Base-by-base conservation (phyloP, 2,888 invertebrate species). In the Dendrolimus houi region DNA sequence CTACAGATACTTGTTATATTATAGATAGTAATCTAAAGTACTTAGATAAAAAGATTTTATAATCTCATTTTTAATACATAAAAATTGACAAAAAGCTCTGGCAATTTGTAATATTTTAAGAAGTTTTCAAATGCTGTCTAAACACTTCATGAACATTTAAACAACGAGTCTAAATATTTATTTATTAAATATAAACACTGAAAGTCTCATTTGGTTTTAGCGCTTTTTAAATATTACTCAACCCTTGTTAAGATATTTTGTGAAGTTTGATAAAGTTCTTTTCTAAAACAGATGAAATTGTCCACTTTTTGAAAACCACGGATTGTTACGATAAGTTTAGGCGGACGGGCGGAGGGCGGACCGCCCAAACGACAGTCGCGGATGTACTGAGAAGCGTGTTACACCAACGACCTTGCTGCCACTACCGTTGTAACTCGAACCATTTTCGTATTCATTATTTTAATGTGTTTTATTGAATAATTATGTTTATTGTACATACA, bases 301-400 rank as follows among this genome's bases (percentile, higher is more conserved):
- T 47, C 9, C 47, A 47, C 47, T 47, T 10, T 47, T 10, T 47
- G 3, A 47, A 47, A 47, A 10, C 12, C 47, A 47, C 47, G 47
- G 10, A 47, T 12, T 47, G 2, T 47, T 12, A 3, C 9, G 9
- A 2, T 47, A 47, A 47, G 47, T 47, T 47, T 47, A 47, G 47
- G 47, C 47, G 47, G 47, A 12, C 47, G 47, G 47, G 47, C 47
- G 47, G 47, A 47, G 72, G 74, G 79, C 81, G 77, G 71, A 70
- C 72, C 78, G 81, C 80, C 75, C 70, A 65, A 64, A 58, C 78
- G 74, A 67, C 59, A 64, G 75, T 68, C 72, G 67, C 67, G 69
- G 69, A 67, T 61, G 64, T 55, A 82, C 81, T 81, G 79, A 69
- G 47, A 12, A 47, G 12, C 47, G 47, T 47, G 47, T 47, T 47